Percentiles rank a stretch among this genome's conserved stretches.
phyloP scores from a whole-genome alignment of 2,113 vertebrate species.

The Calyptommatus sinebrachiatus region DNA sequence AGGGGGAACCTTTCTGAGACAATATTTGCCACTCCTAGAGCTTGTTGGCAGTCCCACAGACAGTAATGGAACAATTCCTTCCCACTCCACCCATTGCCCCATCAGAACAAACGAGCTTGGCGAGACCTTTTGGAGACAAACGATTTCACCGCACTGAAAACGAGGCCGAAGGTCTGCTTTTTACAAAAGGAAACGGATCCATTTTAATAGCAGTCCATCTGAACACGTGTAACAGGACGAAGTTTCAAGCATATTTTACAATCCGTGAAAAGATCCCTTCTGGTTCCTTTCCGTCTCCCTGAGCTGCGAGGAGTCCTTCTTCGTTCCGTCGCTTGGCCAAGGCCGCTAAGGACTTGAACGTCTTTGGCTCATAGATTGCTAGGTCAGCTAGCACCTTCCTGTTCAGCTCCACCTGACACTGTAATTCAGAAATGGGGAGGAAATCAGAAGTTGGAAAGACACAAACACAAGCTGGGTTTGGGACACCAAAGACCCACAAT shows the following conservation, averaged over 20 bases:
- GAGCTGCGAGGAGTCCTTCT: slow-evolving; percentile 84
- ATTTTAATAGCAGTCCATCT: neutral
- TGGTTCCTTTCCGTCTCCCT: slow-evolving; percentile 86
- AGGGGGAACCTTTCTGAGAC: too few relatives aligned
- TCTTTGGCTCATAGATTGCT: slow-evolving; percentile 89
- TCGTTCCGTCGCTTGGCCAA: slow-evolving; percentile 82
- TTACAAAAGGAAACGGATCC: neutral
- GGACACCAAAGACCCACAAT: too few relatives aligned
- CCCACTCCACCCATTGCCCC: too few relatives aligned
- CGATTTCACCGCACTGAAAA: neutral
- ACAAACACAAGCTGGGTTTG: too few relatives aligned
- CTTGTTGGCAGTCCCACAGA: too few relatives aligned
- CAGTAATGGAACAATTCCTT: too few relatives aligned
- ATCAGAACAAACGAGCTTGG: too few relatives aligned
- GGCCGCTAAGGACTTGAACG: slow-evolving; percentile 85
- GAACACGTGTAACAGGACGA: rapidly evolving
- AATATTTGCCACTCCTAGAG: too few relatives aligned
- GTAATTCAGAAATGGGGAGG: neutral
- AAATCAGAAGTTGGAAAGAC: too few relatives aligned
- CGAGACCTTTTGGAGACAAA: neutral
- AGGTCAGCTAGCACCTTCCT: slow-evolving; percentile 85
- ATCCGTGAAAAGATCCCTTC: slow-evolving; percentile 88
- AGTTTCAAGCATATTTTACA: slow-evolving; percentile 71
- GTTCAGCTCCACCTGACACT: slow-evolving; percentile 91
- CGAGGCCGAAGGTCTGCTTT: neutral